Evolutionary conservation across 2,888 invertebrate genomes (phyloP), one percentile per base, ranked within the genome.

Genomic region (Ligdia adustata): DNA sequence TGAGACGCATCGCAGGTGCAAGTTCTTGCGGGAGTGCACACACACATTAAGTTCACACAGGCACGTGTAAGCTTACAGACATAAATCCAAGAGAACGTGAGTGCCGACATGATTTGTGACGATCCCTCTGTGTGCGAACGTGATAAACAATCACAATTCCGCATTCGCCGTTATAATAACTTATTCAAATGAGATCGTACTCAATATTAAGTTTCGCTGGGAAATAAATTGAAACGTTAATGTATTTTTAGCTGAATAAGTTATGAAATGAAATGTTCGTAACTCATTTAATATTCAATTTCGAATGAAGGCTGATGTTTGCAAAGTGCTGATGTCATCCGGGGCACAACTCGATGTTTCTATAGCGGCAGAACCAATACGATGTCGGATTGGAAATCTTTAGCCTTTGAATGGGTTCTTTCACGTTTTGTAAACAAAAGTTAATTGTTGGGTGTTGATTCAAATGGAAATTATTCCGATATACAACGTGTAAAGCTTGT

Each of bases 171-270:
- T 51, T 58, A 56, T 63, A 64, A 60, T 57, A 63, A 62, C 52
- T 67, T 63, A 62, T 64, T 66, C 50, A 64, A 62, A 68, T 62
- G 57, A 64, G 57, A 55, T 57, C 56, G 50, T 52, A 55, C 56
- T 52, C 56, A 61, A 62, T 62, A 60, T 60, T 58, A 42, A 58
- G 55, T 52, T 43, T 50, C 57, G 18, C 9, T 49, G 34, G 57
- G 58, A 60, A 62, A 62, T 61, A 62, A 63, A 67, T 62, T 63
- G 58, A 60, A 66, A 60, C 56, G 53, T 57, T 66, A 62, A 62
- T 65, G 57, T 55, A 52, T 43, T 45, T 57, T 55, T 35, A 51
- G 57, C 38, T 52, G 41, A 44, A 47, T 45, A 34, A 39, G 40
- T 40, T 38, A 49, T 40, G 46, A 35, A 46, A 43, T 34, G 43